Percentiles rank a stretch among this genome's conserved stretches.
These are phyloP conservation scores for Ibidorhyncha struthersii DNA, from an alignment of 2,113 vertebrate species.

Conservation along the genomic window DNA sequence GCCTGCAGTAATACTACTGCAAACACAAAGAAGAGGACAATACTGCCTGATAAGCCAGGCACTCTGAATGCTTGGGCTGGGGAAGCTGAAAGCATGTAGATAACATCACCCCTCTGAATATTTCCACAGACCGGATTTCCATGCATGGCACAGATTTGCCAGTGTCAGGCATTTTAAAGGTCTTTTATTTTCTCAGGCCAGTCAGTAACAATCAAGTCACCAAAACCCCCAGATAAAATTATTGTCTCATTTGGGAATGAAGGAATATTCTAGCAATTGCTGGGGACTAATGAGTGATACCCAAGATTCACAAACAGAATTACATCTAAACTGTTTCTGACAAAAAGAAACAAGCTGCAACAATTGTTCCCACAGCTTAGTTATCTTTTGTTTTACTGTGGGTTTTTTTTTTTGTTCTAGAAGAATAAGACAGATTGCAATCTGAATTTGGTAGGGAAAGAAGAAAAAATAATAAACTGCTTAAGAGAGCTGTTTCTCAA, in stretches of 20 bases:
- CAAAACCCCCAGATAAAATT: not conserved
- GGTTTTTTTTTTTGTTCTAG: not conserved
- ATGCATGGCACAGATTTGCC: not conserved
- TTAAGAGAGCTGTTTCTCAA: constrained; percentile 2
- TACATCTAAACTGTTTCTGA: not conserved
- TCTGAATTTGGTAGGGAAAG: constrained; percentile 18
- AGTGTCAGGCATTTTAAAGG: not conserved
- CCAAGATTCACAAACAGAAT: constrained; percentile 30
- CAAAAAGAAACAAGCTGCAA: not conserved
- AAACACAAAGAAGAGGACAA: not conserved
- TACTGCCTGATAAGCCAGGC: not conserved
- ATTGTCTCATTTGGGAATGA: not conserved
- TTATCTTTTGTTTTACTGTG: not conserved
- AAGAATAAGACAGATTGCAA: constrained; percentile 42
- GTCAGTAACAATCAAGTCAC: not conserved
- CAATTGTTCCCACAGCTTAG: not conserved
- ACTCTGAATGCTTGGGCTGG: not conserved
- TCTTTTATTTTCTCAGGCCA: not conserved
- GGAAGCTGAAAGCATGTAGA: not conserved
- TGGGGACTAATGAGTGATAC: not conserved
- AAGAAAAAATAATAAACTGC: constrained; percentile 6
- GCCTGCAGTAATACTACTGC: not conserved
- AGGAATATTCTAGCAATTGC: not conserved
- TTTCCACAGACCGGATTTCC: not conserved
- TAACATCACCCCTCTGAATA: not conserved